phyloP scores from a whole-genome alignment of 2,888 invertebrate genomes.

The Rhagonycha fulva region DNA sequence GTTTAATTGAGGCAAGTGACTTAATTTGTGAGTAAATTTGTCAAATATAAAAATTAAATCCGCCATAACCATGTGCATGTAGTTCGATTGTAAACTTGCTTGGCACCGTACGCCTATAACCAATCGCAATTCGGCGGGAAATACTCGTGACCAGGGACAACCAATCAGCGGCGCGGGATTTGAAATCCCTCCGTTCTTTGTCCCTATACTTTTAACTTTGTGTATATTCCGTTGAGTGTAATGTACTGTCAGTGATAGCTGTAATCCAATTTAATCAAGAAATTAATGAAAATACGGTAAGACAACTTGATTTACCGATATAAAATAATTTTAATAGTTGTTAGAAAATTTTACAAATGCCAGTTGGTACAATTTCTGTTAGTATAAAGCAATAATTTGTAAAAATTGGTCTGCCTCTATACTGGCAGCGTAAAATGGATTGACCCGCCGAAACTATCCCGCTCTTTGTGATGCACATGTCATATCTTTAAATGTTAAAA shows the following conservation, averaged over 20 bases:
- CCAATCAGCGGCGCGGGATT: conserved; percentile 52
- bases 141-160: conserved; percentile 48
- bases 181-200: conserved; percentile 56
- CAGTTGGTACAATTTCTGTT: conserved; percentile 49
- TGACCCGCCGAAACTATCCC: conserved; percentile 51
- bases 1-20: conserved; percentile 4
- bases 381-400: conserved; percentile 42
- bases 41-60: conserved; percentile 37
- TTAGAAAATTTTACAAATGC: conserved; percentile 36
- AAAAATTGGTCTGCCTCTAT: conserved; percentile 35
- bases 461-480: conserved; percentile 51
- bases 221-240: conserved; percentile 56
- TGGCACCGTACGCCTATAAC: conserved; percentile 24
- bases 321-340: conserved; percentile 72
- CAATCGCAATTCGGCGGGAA: conserved; percentile 53
- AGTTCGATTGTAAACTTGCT: conserved; percentile 28
- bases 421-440: conserved; percentile 46
- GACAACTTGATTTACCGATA: conserved; percentile 68
- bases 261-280: conserved; percentile 61
- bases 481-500: conserved; percentile 30
- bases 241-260: conserved; percentile 52
- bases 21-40: conserved; percentile 43
- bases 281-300: conserved; percentile 70
- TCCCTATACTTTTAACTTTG: conserved; percentile 52
- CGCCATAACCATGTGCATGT: conserved; percentile 45